Percentiles rank a stretch among this genome's conserved stretches.
These are phyloP conservation scores for Callocephalon fimbriatum DNA, from an alignment of 2,113 vertebrate genomes.

Conservation along the genomic window DNA sequence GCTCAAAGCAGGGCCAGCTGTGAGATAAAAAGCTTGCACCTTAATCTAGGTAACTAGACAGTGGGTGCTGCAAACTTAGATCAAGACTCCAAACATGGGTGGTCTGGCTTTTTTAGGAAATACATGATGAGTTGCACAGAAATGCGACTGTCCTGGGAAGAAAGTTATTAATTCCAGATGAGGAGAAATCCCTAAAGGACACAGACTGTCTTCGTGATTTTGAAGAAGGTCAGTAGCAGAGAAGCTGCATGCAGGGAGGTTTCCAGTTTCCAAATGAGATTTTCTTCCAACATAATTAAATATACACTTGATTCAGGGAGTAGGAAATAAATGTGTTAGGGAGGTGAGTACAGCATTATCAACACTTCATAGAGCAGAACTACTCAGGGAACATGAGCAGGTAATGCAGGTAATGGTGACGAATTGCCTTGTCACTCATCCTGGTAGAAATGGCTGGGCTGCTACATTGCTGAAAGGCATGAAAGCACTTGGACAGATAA, in stretches of 20 bases:
- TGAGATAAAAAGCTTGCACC: neutral
- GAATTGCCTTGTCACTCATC: neutral
- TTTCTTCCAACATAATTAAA: slow-evolving; percentile 14
- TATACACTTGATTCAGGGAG: neutral
- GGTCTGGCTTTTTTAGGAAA: neutral
- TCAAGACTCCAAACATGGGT: neutral
- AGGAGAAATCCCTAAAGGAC: neutral
- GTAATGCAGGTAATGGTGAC: slow-evolving; percentile 9
- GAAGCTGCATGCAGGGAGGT: neutral
- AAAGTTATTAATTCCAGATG: slow-evolving; percentile 12
- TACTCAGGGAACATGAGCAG: neutral
- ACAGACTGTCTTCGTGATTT: neutral
- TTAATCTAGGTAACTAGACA: neutral
- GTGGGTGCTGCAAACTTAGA: neutral
- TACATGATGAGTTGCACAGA: neutral
- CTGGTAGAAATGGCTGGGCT: neutral
- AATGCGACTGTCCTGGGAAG: neutral
- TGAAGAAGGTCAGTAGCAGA: slow-evolving; percentile 33
- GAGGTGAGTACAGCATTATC: neutral
- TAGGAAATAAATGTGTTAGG: neutral
- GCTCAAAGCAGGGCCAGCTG: neutral
- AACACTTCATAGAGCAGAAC: slow-evolving; percentile 2
- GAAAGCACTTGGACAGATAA: neutral
- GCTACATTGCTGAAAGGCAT: neutral
- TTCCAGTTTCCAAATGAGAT: slow-evolving; percentile 25